phyloP scores from a whole-genome alignment of 2,113 vertebrate genomes.

The Spheniscus mendiculus region DNA sequence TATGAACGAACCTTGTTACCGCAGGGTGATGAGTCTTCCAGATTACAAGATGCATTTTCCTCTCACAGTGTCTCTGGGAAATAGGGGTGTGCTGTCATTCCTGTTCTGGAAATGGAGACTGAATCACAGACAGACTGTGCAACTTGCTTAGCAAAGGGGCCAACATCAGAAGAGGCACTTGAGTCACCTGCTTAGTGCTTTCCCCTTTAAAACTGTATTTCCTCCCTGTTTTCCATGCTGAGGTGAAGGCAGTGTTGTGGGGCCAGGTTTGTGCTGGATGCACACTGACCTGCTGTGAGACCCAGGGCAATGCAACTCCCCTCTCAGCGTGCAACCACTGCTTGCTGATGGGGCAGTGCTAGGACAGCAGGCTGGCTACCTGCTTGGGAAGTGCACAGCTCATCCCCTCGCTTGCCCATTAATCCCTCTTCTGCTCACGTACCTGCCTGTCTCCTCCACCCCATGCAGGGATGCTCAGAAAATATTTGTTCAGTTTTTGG shows the following conservation, averaged over 20 bases:
- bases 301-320: neutral
- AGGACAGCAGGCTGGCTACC: neutral
- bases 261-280: neutral
- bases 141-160: neutral
- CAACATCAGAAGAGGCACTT: neutral
- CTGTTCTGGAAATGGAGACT: neutral
- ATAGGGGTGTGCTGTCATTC: neutral
- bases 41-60: neutral
- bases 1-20: neutral
- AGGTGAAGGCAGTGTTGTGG: neutral
- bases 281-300: neutral
- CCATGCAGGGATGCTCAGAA: neutral
- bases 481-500: neutral
- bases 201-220: fast-evolving
- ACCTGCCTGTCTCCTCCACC: neutral
- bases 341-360: neutral
- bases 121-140: neutral
- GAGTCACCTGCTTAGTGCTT: too few species aligned
- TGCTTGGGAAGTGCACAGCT: neutral
- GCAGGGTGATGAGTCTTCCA: neutral
- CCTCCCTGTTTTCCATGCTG: neutral
- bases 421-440: neutral
- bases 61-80: neutral
- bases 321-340: neutral
- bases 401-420: neutral